Evolutionary conservation across 2,888 invertebrate genomes (phyloP), one percentile per base, ranked within the genome.

Genomic region (Eristalis pertinax): DNA sequence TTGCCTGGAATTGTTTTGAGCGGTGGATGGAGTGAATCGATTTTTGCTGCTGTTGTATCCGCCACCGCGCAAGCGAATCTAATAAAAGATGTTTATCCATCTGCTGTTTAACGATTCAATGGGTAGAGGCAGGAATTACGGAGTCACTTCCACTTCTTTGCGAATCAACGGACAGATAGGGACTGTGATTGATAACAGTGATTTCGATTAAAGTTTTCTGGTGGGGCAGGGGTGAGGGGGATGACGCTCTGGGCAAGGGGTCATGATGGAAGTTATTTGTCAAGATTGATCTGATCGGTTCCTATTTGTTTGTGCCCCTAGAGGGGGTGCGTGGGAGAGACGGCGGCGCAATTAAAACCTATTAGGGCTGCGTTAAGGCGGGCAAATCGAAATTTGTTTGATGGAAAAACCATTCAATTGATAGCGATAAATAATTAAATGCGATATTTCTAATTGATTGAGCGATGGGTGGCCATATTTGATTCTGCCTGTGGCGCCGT

Each of bases 51-150:
- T 7, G 50, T 19, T 50, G 50, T 50, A 8, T 50, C 50, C 50
- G 50, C 50, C 19, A 50, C 50, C 50, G 50, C 50, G 26, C 50
- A 56, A 41, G 22, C 5, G 38, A 65, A 58, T 65, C 41, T 32
- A 64, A 72, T 72, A 72, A 72, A 62, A 80, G 19, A 60, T 60
- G 56, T 58, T 67, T 79, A 72, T 65, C 65, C 58, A 72, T 72
- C 50, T 56, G 56, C 41, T 72, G 72, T 29, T 24, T 43, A 62
- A 29, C 43, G 38, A n/a, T 63, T 60, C 24, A 72, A 41, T 38
- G 50, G 50, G 50, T 7, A 58, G 69, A 15, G n/a, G 32, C 15
- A 15, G 60, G 13, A 19, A 50, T 50, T 32, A 63, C 29, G 29
- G 26, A 32, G 63, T 63, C 32, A 63, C 63, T 32, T 35, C 64